Evolutionary conservation across 2,888 invertebrate genomes (phyloP).

Genomic region (Protophormia terraenovae): DNA sequence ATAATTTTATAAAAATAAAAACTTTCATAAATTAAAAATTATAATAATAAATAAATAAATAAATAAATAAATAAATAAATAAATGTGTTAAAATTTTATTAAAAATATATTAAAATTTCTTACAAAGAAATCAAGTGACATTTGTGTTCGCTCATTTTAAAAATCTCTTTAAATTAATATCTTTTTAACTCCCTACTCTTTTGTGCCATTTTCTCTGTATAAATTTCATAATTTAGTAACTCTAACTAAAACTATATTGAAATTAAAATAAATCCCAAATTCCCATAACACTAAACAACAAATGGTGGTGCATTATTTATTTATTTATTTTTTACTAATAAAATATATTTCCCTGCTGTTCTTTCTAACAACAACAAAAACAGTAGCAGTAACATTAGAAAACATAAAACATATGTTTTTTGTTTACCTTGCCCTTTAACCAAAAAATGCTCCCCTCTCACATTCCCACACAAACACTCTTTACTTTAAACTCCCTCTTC

Average conservation of each 20-base stretch:
- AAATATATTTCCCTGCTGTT: slow-evolving; percentile 14
- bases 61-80: no score
- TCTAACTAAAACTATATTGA: slow-evolving; percentile 2
- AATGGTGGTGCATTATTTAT: not conserved
- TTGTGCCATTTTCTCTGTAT: not conserved
- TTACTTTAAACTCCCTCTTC: slow-evolving; percentile 2
- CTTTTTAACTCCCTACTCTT: not conserved
- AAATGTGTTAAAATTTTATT: no score
- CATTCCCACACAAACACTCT: not conserved
- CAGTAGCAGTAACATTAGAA: slow-evolving; percentile 5
- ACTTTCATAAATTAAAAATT: not conserved
- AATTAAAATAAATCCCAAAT: slow-evolving; percentile 50
- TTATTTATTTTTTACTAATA: not conserved
- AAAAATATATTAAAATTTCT: no score
- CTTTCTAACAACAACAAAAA: not conserved
- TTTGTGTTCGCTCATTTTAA: no score
- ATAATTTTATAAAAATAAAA: not conserved
- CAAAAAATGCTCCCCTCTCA: slow-evolving; percentile 33
- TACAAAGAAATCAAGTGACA: no score
- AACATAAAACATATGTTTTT: slow-evolving; percentile 53
- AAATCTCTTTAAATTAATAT: no score
- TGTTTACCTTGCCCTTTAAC: slow-evolving; percentile 49
- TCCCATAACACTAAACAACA: slow-evolving; percentile 44
- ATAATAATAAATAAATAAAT: no score
- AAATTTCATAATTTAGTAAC: slow-evolving; percentile 41